These are phyloP conservation scores for Onchidella celtica DNA, from an alignment of 2,888 invertebrate genomes.

Conservation along the genomic window DNA sequence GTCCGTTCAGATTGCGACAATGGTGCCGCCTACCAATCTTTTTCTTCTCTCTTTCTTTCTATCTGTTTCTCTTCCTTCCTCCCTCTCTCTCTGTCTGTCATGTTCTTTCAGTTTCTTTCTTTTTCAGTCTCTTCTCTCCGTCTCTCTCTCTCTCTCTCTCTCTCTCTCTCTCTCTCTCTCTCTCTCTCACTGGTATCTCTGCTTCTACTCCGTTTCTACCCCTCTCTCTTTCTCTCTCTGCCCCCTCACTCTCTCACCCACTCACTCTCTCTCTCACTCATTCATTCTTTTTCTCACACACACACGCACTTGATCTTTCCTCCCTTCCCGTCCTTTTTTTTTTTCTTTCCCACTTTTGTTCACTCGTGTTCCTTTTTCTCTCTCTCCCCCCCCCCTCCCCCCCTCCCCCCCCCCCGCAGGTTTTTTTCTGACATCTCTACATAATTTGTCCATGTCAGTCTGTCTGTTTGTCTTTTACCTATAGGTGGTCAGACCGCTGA, in stretches of 20 bases:
- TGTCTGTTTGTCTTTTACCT: too few species aligned
- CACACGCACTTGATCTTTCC: neutral
- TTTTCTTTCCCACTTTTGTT: neutral
- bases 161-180: neutral
- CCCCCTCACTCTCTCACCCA: neutral
- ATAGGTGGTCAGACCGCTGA: too few species aligned
- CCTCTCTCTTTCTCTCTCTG: neutral
- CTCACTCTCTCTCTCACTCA: neutral
- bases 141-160: neutral
- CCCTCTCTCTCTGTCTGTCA: neutral
- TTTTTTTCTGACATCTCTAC: too few species aligned
- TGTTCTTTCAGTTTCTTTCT: neutral
- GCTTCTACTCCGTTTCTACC: neutral
- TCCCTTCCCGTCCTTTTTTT: neutral
- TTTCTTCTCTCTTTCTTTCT: neutral
- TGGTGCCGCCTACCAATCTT: too few species aligned
- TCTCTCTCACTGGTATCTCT: neutral
- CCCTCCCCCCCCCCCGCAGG: neutral
- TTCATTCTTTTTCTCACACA: neutral
- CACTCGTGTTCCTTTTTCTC: neutral
- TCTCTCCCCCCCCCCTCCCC: neutral
- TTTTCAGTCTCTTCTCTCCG: neutral
- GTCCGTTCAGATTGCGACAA: too few species aligned
- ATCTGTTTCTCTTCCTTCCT: neutral
- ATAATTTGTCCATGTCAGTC: too few species aligned